Evolutionary conservation across 1,140 invertebrate genomes (phyloP), one percentile per base, ranked within the genome.

Genomic region (Hycleus phaleratus): DNA sequence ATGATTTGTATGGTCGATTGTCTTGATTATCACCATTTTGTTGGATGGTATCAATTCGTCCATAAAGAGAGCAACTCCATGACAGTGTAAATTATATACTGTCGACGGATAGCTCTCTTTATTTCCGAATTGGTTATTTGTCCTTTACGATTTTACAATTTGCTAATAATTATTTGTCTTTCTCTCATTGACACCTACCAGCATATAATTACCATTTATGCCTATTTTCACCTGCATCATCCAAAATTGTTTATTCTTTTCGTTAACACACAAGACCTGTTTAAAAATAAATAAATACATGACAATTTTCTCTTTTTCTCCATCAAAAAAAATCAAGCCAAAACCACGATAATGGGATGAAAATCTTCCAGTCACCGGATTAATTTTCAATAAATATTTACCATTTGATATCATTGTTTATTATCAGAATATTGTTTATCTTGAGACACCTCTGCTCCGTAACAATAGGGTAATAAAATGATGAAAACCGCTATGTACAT

Each of bases 61-160:
- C 80, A 81, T 82, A 78, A 84, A 84, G 82, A 84, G 82, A 84
- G 82, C 82, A 83, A 84, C 83, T 82, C 82, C 82, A 83, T 81
- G 81, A 84, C 82, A 84, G 82, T 84, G 81, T 79, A 73, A 72
- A 74, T 68, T 76, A 78, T 80, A 79, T 80, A 84, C 82, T 83
- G 82, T 84, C 82, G 83, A 83, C 82, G 82, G 83, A 80, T 83
- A 83, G 82, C 82, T 83, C 82, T 83, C 82, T 84, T 84, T 83
- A 84, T 82, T 79, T 79, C 78, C 79, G 67, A 67, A 66, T 73
- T 74, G 32, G 46, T 59, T 26, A 10, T n/a, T 45, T 26, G 26
- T 10, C 32, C 8, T 49, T 26, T 9, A 26, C 9, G 32, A 8
- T 18, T 46, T 46, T 46, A 10, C 8, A 12, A 46, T n/a, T 46